Conservation (phyloP, 2,888 invertebrate genomes). For the Macaria liturata region DNA sequence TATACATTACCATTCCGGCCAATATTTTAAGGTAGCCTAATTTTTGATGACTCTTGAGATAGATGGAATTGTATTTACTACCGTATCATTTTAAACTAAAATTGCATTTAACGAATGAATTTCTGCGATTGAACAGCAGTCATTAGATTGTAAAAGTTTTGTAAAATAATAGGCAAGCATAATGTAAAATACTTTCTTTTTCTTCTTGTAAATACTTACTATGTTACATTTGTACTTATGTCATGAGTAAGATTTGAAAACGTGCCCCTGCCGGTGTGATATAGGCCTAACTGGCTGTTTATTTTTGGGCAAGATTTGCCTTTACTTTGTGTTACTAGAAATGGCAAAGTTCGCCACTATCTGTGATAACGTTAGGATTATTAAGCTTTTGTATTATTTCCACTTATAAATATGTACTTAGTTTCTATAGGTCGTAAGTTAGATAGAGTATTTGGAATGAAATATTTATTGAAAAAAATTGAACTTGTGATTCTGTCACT, state of each 20-base stretch:
- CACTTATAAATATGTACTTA: slow-evolving; percentile 39
- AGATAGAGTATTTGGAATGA: slow-evolving; percentile 40
- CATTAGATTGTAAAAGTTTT: slow-evolving; percentile 10
- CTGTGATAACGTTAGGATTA: slow-evolving; percentile 79
- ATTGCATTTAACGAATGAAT: slow-evolving; percentile 4
- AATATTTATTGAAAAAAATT: slow-evolving; percentile 79
- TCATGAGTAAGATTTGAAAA: slow-evolving; percentile 17
- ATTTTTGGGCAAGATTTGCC: slow-evolving; percentile 66
- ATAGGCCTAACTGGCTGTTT: slow-evolving; percentile 72
- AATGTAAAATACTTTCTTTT: too few relatives aligned
- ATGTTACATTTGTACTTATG: not conserved
- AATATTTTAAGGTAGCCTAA: too few relatives aligned
- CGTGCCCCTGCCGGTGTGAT: slow-evolving; percentile 36
- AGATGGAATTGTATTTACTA: slow-evolving; percentile 6
- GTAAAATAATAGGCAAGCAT: not conserved
- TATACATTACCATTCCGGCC: slow-evolving; percentile 13
- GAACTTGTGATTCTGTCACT: slow-evolving; percentile 65
- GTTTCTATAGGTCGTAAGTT: slow-evolving; percentile 30
- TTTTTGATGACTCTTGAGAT: not conserved
- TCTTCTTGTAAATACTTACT: too few relatives aligned
- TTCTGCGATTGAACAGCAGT: slow-evolving; percentile 15
- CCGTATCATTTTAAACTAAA: slow-evolving; percentile 5
- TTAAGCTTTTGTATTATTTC: slow-evolving; percentile 49
- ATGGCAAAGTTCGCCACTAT: slow-evolving; percentile 71
- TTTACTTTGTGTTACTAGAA: slow-evolving; percentile 64